Evolutionary conservation across 2,888 invertebrate species (phyloP), one percentile per base, ranked within the genome.

Genomic region (Drepanosiphum platanoidis): DNA sequence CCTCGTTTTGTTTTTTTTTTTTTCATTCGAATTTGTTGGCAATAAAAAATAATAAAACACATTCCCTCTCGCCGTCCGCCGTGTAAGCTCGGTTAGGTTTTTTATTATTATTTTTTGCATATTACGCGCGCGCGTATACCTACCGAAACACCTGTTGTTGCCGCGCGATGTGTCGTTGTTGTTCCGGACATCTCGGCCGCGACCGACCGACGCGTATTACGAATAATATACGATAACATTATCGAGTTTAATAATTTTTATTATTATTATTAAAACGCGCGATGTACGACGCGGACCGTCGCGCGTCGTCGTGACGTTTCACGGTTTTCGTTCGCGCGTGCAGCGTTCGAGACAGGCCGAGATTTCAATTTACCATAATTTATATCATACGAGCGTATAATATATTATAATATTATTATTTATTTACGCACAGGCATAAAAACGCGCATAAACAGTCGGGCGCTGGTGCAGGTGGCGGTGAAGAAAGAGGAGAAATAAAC

Each of bases 121-220:
- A 61, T 27, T 7, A 7, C 7, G 11, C 9, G 61, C 9, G 9
- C 27, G 30, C 30, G 58, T n/a, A n/a, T 18, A 9, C 52, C 32
- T 42, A 72, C 39, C 42, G 36, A 52, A 74, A 74, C 74, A 74
- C 74, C 74, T 74, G 74, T 74, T 74, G 74, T 74, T 52, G 74
- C 42, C 46, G 22, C 39, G 74, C 42, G 42, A 18, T n/a, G n/a
- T n/a, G n/a, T n/a, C 42, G 42, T 11, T 7, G 42, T 7, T 42
- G 42, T 42, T 42, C 42, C 42, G 42, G 11, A n/a, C n/a, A n/a
- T n/a, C n/a, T n/a, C n/a, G n/a, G n/a, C n/a, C n/a, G n/a, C n/a
- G n/a, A n/a, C n/a, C n/a, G n/a, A 52, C 52, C 22, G 52, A 52
- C 15, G 18, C 22, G 52, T 22, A 52, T 9, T n/a, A n/a, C n/a